Percentiles rank a stretch among this genome's conserved stretches.
Evolutionary conservation across 1,140 invertebrate species (phyloP).

Genomic region (Calosoma granatense): DNA sequence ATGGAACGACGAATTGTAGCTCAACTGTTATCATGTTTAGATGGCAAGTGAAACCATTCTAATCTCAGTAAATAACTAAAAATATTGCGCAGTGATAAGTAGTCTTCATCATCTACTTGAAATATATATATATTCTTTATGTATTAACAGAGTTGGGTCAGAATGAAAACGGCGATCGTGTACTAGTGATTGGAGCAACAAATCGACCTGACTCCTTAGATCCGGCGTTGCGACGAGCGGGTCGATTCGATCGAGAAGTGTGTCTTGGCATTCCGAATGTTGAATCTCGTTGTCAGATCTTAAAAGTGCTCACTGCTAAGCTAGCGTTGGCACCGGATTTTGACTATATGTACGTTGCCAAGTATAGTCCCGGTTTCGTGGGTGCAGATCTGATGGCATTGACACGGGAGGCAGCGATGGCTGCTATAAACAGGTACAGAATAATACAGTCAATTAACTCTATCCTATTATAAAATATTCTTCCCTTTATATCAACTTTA

Average conservation of each 20-base stretch:
- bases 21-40: constrained; percentile 80
- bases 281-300: constrained; percentile 62
- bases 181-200: constrained; percentile 90
- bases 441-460: neutral
- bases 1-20: constrained; percentile 94
- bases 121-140: constrained; percentile 10
- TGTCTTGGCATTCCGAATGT: constrained; percentile 86
- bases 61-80: constrained; percentile 12
- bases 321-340: constrained; percentile 59
- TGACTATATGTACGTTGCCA: constrained; percentile 61
- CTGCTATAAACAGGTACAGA: constrained; percentile 61
- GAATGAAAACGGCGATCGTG: constrained; percentile 51
- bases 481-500: neutral
- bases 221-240: constrained; percentile 81
- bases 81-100: constrained; percentile 6
- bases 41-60: constrained; percentile 44
- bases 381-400: constrained; percentile 88
- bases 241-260: constrained; percentile 89
- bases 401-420: constrained; percentile 74
- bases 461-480: neutral
- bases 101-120: constrained; percentile 8
- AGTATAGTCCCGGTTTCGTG: constrained; percentile 90
- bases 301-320: constrained; percentile 57
- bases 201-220: constrained; percentile 90
- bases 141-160: constrained; percentile 41